Evolutionary conservation across 2,797 vertebrate species (phyloP).

Genomic region (Thunnus albacares): DNA sequence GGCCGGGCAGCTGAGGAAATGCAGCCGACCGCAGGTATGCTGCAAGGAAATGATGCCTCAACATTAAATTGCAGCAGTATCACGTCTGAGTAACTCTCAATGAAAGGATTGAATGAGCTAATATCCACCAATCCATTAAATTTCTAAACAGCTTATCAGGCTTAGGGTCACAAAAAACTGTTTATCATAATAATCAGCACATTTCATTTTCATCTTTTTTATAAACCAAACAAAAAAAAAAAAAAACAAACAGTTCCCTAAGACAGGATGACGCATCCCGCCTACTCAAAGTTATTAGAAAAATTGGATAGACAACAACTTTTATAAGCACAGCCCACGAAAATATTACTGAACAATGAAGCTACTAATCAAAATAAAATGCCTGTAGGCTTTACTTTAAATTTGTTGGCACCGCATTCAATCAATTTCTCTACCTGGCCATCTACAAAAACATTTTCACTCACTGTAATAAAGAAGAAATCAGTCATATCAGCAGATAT

Average conservation of each 20-base stretch:
- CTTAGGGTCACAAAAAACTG: not conserved
- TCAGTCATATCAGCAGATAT: no score
- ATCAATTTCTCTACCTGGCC: not conserved
- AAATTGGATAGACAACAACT: not conserved
- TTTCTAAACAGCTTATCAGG: not conserved
- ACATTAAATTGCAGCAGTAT: slow-evolving; percentile 43
- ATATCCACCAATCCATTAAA: slow-evolving; percentile 9
- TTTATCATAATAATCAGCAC: not conserved
- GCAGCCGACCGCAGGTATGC: slow-evolving; percentile 79
- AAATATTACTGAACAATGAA: slow-evolving; percentile 13
- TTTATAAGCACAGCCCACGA: not conserved
- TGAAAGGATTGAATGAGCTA: slow-evolving; percentile 20
- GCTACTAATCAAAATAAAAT: not conserved
- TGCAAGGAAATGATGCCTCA: slow-evolving; percentile 74
- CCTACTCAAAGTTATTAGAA: not conserved
- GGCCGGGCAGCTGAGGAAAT: slow-evolving; percentile 71
- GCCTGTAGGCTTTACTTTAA: not conserved
- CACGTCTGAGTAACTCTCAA: slow-evolving; percentile 7
- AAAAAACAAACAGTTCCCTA: not conserved
- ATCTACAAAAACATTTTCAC: slow-evolving; percentile 25
- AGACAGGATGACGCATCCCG: not conserved
- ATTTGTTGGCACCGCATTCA: not conserved
- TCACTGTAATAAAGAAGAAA: no score
- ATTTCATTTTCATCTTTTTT: not conserved
- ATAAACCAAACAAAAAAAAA: not conserved